phyloP scores from a whole-genome alignment of 1,140 invertebrate species.

The Apolygus lucorum region DNA sequence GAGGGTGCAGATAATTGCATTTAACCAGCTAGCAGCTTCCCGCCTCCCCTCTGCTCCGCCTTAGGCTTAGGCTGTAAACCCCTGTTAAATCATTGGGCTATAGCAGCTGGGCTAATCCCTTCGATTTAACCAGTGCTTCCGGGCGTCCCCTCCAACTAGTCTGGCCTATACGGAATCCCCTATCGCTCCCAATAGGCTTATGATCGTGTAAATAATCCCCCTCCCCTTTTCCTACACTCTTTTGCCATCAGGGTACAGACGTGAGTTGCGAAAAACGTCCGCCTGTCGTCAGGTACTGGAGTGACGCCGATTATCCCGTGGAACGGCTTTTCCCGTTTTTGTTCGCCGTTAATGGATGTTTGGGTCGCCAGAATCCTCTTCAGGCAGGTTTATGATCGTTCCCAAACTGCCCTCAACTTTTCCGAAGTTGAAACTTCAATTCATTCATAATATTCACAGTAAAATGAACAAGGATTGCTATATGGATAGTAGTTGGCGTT shows the following conservation, averaged over 20 bases:
- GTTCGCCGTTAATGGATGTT: too few relatives aligned
- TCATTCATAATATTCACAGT: too few relatives aligned
- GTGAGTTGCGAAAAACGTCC: too few relatives aligned
- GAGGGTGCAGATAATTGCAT: slow-evolving; percentile 22
- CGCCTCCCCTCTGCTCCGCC: neutral
- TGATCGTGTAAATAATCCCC: slow-evolving; percentile 13
- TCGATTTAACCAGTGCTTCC: slow-evolving; percentile 14
- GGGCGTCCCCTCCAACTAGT: neutral
- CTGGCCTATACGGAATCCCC: neutral
- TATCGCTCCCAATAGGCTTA: slow-evolving; percentile 15
- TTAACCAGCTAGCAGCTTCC: slow-evolving; percentile 16
- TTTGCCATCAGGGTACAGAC: neutral
- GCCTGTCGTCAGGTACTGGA: too few relatives aligned
- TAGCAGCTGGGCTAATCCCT: slow-evolving; percentile 7
- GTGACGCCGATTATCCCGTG: too few relatives aligned
- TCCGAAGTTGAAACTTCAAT: neutral
- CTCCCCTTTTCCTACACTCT: neutral
- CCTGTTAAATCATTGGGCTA: slow-evolving; percentile 7
- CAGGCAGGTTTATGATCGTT: too few relatives aligned
- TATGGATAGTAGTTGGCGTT: too few relatives aligned
- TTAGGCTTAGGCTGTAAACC: slow-evolving; percentile 11
- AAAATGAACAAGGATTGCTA: too few relatives aligned
- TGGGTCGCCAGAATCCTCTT: too few relatives aligned
- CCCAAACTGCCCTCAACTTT: neutral
- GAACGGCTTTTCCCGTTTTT: too few relatives aligned